Conservation (phyloP, 2,113 vertebrate species). For the Alligator sinensis region DNA sequence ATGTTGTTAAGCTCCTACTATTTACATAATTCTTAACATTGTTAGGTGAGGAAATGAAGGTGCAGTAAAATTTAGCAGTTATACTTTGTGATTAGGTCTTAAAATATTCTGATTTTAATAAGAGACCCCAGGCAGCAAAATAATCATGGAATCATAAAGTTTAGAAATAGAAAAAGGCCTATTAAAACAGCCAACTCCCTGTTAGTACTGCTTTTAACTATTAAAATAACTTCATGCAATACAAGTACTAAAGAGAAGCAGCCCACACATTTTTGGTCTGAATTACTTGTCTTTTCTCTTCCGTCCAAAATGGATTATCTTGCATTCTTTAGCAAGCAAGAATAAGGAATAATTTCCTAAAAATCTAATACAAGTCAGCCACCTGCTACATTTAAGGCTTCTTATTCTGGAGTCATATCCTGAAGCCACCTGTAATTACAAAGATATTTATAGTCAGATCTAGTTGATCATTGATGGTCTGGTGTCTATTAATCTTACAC, state of each 20-base stretch:
- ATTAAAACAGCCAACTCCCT: fast-evolving
- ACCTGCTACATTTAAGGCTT: background rate
- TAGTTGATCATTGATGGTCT: background rate
- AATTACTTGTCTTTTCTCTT: background rate
- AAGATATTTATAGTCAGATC: fast-evolving
- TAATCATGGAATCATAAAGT: background rate
- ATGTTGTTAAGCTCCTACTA: too few species aligned
- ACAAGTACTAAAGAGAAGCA: background rate
- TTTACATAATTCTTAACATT: background rate
- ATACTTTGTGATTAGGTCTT: background rate
- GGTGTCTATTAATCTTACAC: background rate
- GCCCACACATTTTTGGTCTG: background rate
- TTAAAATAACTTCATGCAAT: background rate
- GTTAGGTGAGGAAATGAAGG: background rate
- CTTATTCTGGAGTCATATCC: background rate
- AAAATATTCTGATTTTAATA: background rate
- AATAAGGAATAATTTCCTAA: background rate
- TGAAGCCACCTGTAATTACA: background rate
- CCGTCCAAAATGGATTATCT: background rate
- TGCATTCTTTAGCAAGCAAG: background rate
- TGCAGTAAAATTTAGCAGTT: background rate
- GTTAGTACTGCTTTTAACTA: background rate
- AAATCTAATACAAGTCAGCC: background rate
- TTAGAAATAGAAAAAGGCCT: background rate
- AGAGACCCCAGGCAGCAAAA: background rate